These are phyloP conservation scores for Cynaeus angustus DNA, from an alignment of 2,888 invertebrate genomes.

Conservation along the genomic window DNA sequence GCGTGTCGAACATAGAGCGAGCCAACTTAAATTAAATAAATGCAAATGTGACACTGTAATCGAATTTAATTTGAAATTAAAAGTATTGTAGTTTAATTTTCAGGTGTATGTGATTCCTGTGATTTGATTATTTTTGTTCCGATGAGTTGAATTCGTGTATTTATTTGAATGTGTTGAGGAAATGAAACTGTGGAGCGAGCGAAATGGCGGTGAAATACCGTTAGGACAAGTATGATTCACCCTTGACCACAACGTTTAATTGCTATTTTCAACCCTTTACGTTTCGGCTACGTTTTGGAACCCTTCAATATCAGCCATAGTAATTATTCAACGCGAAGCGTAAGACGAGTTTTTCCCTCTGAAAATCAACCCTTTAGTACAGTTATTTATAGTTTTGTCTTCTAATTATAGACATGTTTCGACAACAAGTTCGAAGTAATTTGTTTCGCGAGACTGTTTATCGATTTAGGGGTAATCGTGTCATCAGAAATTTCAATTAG, in stretches of 20 bases:
- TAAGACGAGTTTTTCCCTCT: slow-evolving; percentile 18
- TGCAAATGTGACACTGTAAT: too few relatives aligned
- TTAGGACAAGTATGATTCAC: slow-evolving; percentile 50
- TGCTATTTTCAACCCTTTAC: slow-evolving; percentile 62
- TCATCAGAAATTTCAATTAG: slow-evolving; percentile 39
- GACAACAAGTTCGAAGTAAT: slow-evolving; percentile 18
- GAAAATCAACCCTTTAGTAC: slow-evolving; percentile 1
- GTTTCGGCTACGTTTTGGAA: slow-evolving; percentile 29
- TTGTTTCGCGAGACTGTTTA: slow-evolving; percentile 25
- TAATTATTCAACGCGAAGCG: slow-evolving; percentile 22
- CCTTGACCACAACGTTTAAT: slow-evolving; percentile 61
- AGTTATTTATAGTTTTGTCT: slow-evolving; percentile 32
- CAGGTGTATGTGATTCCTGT: too few relatives aligned
- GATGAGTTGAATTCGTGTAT: neutral
- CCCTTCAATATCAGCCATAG: slow-evolving; percentile 35
- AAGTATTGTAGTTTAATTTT: too few relatives aligned
- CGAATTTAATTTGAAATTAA: too few relatives aligned
- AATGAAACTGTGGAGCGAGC: slow-evolving; percentile 10
- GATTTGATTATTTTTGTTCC: neutral
- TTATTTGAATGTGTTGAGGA: slow-evolving; percentile 18
- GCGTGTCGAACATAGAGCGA: too few relatives aligned
- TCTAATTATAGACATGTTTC: slow-evolving; percentile 29
- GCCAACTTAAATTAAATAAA: too few relatives aligned
- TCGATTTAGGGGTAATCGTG: slow-evolving; percentile 30
- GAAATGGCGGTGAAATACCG: slow-evolving; percentile 30